Conservation (phyloP, 2,888 invertebrate genomes). For the Adineta ricciae region DNA sequence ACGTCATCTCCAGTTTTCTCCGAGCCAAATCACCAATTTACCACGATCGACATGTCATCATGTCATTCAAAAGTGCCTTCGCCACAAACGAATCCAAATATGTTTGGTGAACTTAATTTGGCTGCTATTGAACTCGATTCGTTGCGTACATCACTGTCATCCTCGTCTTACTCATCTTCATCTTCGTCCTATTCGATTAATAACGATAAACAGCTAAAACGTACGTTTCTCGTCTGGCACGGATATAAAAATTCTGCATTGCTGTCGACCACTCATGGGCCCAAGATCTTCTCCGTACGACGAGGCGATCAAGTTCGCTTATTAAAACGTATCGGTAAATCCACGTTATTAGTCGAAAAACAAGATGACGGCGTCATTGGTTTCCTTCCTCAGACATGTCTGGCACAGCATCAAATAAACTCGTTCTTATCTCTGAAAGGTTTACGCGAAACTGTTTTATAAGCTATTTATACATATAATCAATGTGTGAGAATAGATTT, state of each 20-base stretch:
- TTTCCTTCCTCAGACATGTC: background rate
- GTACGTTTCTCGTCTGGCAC: background rate
- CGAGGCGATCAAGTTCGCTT: conserved; percentile 3
- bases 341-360: conserved; percentile 8
- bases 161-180: background rate
- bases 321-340: background rate
- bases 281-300: background rate
- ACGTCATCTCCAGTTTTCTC: background rate
- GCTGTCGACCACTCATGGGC: background rate
- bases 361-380: background rate
- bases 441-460: conserved; percentile 10
- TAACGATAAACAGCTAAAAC: background rate
- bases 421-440: conserved; percentile 7
- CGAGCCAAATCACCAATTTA: background rate
- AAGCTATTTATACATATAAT: background rate
- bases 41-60: background rate
- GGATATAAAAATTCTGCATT: background rate
- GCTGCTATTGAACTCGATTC: conserved; percentile 21
- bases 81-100: background rate
- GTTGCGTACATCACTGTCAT: background rate
- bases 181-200: background rate
- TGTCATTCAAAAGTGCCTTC: background rate
- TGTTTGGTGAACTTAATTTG: conserved; percentile 12
- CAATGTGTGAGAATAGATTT: background rate
- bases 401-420: background rate